A percentile compares a stretch with the other conserved stretches of the same genome.
Evolutionary conservation across 2,113 vertebrate genomes (phyloP).

Genomic region (Spilogale gracilis): DNA sequence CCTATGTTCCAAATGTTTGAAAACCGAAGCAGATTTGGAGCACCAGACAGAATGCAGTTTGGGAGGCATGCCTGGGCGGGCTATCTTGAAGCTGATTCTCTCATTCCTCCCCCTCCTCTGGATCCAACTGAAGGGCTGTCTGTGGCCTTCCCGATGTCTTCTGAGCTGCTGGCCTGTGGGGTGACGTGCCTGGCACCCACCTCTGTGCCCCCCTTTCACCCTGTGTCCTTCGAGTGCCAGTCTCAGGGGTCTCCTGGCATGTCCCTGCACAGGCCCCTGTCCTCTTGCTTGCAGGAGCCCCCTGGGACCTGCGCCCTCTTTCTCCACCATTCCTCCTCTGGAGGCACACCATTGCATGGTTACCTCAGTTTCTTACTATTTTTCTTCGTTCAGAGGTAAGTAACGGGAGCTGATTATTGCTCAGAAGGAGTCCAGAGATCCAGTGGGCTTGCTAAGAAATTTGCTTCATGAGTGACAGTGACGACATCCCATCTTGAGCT

Average conservation of each 20-base stretch:
- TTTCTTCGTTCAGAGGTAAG: background rate
- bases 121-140: background rate
- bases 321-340: background rate
- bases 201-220: background rate
- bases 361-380: background rate
- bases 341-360: background rate
- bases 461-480: background rate
- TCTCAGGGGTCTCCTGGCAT: background rate
- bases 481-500: background rate
- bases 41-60: background rate
- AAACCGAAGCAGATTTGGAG: background rate
- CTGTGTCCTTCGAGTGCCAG: background rate
- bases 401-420: background rate
- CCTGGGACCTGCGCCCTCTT: background rate
- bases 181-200: background rate
- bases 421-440: background rate
- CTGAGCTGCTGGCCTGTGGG: background rate
- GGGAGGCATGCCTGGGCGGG: background rate
- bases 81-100: background rate
- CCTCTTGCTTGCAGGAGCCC: background rate
- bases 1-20: background rate
- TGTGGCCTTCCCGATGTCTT: background rate
- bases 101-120: background rate
- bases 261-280: background rate
- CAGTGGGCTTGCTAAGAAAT: background rate